Percentiles rank a stretch among this genome's conserved stretches.
phyloP scores from a whole-genome alignment of 2,797 vertebrate genomes.

The Enteromius unitaeniatus region DNA sequence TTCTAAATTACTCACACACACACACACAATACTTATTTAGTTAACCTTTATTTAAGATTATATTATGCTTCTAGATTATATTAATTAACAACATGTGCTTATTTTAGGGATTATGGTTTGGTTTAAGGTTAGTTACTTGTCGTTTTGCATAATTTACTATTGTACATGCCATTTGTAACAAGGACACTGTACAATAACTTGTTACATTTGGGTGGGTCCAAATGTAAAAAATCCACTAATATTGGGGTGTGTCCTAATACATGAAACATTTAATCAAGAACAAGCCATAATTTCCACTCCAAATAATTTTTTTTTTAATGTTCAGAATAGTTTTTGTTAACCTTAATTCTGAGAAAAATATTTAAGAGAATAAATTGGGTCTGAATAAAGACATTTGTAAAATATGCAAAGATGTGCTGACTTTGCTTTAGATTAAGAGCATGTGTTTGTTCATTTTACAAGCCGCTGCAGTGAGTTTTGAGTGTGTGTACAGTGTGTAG shows the following conservation, averaged over 20 bases:
- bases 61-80: too few relatives aligned
- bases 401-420: constrained; percentile 9
- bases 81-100: not conserved
- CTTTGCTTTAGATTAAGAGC: constrained; percentile 1
- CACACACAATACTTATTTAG: not conserved
- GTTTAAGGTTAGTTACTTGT: not conserved
- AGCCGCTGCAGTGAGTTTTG: constrained; percentile 65
- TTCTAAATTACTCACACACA: not conserved
- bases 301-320: not conserved
- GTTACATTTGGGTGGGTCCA: not conserved
- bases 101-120: not conserved
- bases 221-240: not conserved
- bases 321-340: not conserved
- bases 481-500: constrained; percentile 55
- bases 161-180: not conserved
- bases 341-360: not conserved
- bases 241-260: not conserved
- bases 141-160: not conserved
- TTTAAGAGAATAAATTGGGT: not conserved
- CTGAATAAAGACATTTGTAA: not conserved
- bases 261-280: not conserved
- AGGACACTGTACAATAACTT: not conserved
- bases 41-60: not conserved
- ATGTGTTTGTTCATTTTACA: constrained; percentile 12
- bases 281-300: not conserved